Percentiles rank a stretch among this genome's conserved stretches.
These are phyloP conservation scores for Epsilonema sp. DNA, from an alignment of 2,888 invertebrate species.

Conservation along the genomic window DNA sequence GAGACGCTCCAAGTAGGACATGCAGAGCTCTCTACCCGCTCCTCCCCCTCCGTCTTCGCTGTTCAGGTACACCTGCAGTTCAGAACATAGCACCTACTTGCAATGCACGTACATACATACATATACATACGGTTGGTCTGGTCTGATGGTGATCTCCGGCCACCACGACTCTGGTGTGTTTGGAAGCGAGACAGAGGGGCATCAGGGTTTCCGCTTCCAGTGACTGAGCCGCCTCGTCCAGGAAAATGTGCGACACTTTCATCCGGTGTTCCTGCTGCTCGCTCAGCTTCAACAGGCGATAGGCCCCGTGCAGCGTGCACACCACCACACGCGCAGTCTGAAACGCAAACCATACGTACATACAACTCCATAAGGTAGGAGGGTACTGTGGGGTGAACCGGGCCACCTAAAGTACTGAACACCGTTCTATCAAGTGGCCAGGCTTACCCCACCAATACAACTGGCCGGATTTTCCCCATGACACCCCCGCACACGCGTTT, in stretches of 20 bases:
- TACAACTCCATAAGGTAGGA: too few relatives aligned
- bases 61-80: constrained; percentile 46
- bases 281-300: neutral
- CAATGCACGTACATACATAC: neutral
- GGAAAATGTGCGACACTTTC: constrained; percentile 52
- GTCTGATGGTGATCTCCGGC: constrained; percentile 63
- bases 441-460: too few relatives aligned
- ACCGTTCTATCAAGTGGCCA: too few relatives aligned
- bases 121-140: constrained; percentile 2
- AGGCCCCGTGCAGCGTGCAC: neutral
- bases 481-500: too few relatives aligned
- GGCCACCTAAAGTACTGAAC: too few relatives aligned
- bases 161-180: constrained; percentile 50
- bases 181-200: constrained; percentile 51
- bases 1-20: constrained; percentile 53
- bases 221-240: constrained; percentile 69
- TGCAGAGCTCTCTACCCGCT: constrained; percentile 31
- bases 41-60: too few relatives aligned
- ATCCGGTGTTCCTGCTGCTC: neutral
- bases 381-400: too few relatives aligned
- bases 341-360: too few relatives aligned
- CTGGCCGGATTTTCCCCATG: too few relatives aligned
- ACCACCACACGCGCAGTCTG: neutral
- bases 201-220: constrained; percentile 65
- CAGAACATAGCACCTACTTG: constrained; percentile 49